Evolutionary conservation across 2,888 invertebrate species (phyloP).

Genomic region (Hypsopygia costalis): DNA sequence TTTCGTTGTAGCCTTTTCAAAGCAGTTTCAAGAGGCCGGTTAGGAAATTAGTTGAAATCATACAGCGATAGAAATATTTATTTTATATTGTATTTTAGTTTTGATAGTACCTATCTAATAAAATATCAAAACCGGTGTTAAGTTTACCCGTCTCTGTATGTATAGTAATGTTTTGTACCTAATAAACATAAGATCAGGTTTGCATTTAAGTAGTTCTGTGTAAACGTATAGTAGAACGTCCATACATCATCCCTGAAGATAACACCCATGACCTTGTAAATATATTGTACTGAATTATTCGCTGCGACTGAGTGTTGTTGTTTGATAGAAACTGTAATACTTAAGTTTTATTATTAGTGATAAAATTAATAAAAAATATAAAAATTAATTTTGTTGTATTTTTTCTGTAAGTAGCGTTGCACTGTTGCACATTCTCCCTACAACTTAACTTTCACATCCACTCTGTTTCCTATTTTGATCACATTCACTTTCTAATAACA

Average conservation of each 20-base stretch:
- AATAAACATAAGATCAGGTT: conserved; percentile 36
- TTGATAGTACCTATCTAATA: conserved; percentile 40
- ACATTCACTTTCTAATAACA: conserved; percentile 60
- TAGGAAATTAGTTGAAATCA: conserved; percentile 57
- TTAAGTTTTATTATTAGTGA: conserved; percentile 79
- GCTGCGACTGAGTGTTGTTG: conserved; percentile 77
- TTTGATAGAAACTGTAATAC: conserved; percentile 78
- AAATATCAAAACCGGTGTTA: conserved; percentile 30
- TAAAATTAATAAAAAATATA: conserved; percentile 76
- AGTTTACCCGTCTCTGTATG: conserved; percentile 27
- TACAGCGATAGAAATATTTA: conserved; percentile 68
- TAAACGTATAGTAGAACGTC: conserved; percentile 32
- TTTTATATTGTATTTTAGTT: conserved; percentile 56
- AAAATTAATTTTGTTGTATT: conserved; percentile 53
- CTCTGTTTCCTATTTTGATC: conserved; percentile 47
- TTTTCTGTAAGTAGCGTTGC: conserved; percentile 51
- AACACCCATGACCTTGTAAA: conserved; percentile 67
- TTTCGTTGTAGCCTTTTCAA: conserved; percentile 58
- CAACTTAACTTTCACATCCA: conserved; percentile 50
- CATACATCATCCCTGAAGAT: conserved; percentile 34
- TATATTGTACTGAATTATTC: conserved; percentile 68
- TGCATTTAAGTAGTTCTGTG: conserved; percentile 66
- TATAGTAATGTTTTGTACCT: conserved; percentile 26
- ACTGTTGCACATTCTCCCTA: conserved; percentile 55
- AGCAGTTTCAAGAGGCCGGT: conserved; percentile 61